Evolutionary conservation across 2,113 vertebrate species (phyloP).

Genomic region (Hippopotamus amphibius): DNA sequence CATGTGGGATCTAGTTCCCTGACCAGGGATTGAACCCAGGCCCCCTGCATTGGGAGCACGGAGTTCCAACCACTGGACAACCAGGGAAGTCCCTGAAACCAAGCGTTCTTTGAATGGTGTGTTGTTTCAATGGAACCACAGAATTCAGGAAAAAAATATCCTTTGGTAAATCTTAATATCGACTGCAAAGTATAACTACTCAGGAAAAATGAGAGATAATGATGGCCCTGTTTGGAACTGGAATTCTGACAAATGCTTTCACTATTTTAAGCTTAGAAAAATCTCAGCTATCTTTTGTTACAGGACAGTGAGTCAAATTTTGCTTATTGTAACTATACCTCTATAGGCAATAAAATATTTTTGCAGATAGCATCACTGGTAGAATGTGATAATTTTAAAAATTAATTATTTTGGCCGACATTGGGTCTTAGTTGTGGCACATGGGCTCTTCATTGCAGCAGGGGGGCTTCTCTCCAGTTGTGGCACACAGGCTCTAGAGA

Average conservation of each 20-base stretch:
- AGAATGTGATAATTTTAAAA: not conserved
- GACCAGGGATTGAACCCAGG: no score
- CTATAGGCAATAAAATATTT: not conserved
- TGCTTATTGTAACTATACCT: not conserved
- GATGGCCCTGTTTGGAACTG: not conserved
- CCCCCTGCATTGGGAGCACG: no score
- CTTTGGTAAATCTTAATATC: not conserved
- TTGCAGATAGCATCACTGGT: not conserved
- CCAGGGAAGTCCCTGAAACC: not conserved
- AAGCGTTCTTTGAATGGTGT: not conserved
- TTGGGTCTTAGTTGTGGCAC: no score
- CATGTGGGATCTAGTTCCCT: no score
- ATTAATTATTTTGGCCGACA: no score
- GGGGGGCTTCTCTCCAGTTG: no score
- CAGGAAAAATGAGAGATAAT: not conserved
- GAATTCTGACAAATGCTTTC: not conserved
- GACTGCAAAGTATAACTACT: not conserved
- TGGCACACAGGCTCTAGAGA: no score
- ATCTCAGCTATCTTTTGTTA: not conserved
- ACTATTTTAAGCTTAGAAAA: not conserved
- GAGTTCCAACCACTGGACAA: no score
- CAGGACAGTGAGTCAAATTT: not conserved
- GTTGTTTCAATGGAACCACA: not conserved
- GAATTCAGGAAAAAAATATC: constrained; percentile 7
- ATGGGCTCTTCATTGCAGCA: no score